Base-by-base conservation (phyloP, 2,797 vertebrate species). In the Discoglossus pictus region DNA sequence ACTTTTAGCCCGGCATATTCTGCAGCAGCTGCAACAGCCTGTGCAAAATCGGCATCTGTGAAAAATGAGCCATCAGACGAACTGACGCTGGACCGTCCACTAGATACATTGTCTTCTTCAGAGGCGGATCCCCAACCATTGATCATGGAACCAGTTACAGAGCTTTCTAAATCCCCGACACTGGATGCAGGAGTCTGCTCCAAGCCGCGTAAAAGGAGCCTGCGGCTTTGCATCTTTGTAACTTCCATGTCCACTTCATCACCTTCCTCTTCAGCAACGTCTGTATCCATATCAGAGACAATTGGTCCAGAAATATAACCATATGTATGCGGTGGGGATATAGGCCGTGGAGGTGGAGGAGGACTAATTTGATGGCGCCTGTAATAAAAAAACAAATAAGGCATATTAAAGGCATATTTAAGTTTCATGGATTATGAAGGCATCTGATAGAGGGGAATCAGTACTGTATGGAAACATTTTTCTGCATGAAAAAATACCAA, bases 101-200 rank as follows among this genome's bases (percentile, higher is more conserved):
- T 98, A 23, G 97, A 98, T 73, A 94, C 95, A 83, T 98, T 98
- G 82, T 98, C 97, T 75, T 98, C 97, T 71, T 99, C 97, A 0
- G 97, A 99, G 43, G 97, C 97, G 0, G 97, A 99, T 51, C 97
- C 97, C 97, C 97, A 99, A 72, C 97, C 97, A 9, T 99, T 99
- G 85, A 99, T 98, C 97, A 99, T 99, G 76, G 97, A 99, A 24
- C 97, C 97, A 0, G 97, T 98, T 62, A 98, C 94, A 0, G 97
- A 99, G 83, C 97, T 99, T 83, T 98, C 97, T 67, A 98, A 83
- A 87, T 99, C 97, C 2, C 97, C 97, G 9, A 95, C 91, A 23
- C 97, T 99, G 75, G 97, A 99, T 1, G 96, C 96, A 0, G 97
- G 97, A 0, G 97, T 99, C 82, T 98, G 97, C 80, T 99, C 95